Evolutionary conservation across 1,140 invertebrate species (phyloP).

Genomic region (Acarapis woodi): DNA sequence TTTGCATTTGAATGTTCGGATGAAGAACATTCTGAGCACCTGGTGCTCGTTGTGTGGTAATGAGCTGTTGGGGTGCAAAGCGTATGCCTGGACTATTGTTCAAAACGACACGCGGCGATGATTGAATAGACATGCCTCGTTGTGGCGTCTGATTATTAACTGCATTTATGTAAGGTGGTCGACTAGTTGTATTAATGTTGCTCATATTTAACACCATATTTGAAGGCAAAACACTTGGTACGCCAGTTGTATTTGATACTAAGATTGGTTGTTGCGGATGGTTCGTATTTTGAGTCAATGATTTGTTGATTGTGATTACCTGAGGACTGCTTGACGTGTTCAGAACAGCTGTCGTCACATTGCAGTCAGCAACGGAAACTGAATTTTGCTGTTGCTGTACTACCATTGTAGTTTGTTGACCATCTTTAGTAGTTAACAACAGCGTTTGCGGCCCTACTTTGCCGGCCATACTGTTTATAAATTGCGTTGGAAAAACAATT

Average conservation of each 20-base stretch:
- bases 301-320: neutral
- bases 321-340: neutral
- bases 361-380: slow-evolving; percentile 13
- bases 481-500: no score
- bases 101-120: neutral
- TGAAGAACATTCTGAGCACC: slow-evolving; percentile 22
- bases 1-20: slow-evolving; percentile 24
- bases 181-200: no score
- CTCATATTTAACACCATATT: neutral
- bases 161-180: neutral
- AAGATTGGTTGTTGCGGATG: neutral
- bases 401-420: slow-evolving; percentile 16
- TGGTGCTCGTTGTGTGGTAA: neutral
- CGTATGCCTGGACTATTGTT: neutral
- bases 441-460: slow-evolving; percentile 16
- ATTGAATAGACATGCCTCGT: neutral
- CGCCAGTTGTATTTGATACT: slow-evolving; percentile 17
- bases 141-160: neutral
- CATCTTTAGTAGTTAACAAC: slow-evolving; percentile 18
- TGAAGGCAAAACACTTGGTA: slow-evolving; percentile 14
- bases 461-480: slow-evolving; percentile 7
- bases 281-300: neutral
- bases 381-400: slow-evolving; percentile 13
- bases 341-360: neutral
- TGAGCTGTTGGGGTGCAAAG: neutral